Evolutionary conservation across 2,888 invertebrate species (phyloP), one percentile per base, ranked within the genome.

Genomic region (Oxycera nigricornis): DNA sequence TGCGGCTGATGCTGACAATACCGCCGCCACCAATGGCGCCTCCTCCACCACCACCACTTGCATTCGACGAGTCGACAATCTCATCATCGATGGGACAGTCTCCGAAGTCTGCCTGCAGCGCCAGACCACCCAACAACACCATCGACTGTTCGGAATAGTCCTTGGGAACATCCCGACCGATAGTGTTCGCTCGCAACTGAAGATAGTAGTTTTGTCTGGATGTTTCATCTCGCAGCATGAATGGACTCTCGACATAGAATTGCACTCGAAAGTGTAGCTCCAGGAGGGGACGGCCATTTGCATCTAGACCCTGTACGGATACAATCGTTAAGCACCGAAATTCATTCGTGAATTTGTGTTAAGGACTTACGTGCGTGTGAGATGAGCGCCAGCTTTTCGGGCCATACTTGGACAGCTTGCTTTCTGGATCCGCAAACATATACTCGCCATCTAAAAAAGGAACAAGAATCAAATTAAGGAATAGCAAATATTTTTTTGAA

Each of bases 301-400:
- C 92, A 88, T 95, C 95, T 87, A 95, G 88, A 79, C 95, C 95
- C 94, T 94, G 86, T 20, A 86, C 82, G 74, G 77, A 79, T 79
- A 79, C 80, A 79, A 75, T 41, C 24, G 52, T n/a, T 52, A 57
- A 11, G 22, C 26, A 59, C 11, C 31, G 0, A 11, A 59, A 67
- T 31, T 24, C 6, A 3, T 24, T 35, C 62, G 17, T 22, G 4
- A 1, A 14, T 7, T 22, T 9, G 22, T 22, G 17, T n/a, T 52
- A 14, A 31, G 59, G 62, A 89, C 92, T 91, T 87, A 94, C 94
- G 88, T 94, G 94, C 82, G 94, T 94, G 86, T 94, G 94, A 79
- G 95, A 95, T 80, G 95, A 94, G 86, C 96, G 93, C 96, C 97
- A 97, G 86, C 94, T 94, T 87, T 97, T 97, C 83, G 96, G 95